Percentiles rank a stretch among this genome's conserved stretches.
phyloP scores from a whole-genome alignment of 92 coral and sea anemone species.

The Zoanthus solanderi region DNA sequence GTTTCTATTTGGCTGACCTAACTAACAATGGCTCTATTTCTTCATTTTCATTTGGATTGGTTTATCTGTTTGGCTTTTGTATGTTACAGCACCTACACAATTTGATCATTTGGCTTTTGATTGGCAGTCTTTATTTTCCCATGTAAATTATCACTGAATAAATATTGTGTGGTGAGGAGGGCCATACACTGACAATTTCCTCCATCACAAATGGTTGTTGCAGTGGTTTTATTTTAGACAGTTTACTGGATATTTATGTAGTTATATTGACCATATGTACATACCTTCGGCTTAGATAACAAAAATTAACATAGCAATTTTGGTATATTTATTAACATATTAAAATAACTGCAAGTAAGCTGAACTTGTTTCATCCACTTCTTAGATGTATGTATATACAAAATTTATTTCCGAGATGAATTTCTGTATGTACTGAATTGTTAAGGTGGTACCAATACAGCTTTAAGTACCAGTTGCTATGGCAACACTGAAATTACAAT shows the following conservation, averaged over 20 bases:
- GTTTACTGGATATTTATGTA: neutral
- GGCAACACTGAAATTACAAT: neutral
- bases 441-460: slow-evolving; percentile 24
- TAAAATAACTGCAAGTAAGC: neutral
- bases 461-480: neutral
- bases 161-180: neutral
- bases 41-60: neutral
- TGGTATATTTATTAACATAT: neutral
- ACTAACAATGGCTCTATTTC: neutral
- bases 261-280: neutral
- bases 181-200: slow-evolving; percentile 17
- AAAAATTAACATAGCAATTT: neutral
- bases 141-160: neutral
- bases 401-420: neutral
- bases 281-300: neutral
- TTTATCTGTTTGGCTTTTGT: neutral
- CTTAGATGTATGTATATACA: neutral
- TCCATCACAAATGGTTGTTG: slow-evolving; percentile 15
- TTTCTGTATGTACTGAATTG: neutral
- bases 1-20: neutral
- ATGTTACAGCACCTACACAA: neutral
- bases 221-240: neutral
- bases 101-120: neutral
- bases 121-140: neutral
- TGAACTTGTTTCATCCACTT: neutral